A percentile compares a stretch with the other conserved stretches of the same genome.
Evolutionary conservation across 2,113 vertebrate species (phyloP).

Genomic region (Rhinopomastus cyanomelas): DNA sequence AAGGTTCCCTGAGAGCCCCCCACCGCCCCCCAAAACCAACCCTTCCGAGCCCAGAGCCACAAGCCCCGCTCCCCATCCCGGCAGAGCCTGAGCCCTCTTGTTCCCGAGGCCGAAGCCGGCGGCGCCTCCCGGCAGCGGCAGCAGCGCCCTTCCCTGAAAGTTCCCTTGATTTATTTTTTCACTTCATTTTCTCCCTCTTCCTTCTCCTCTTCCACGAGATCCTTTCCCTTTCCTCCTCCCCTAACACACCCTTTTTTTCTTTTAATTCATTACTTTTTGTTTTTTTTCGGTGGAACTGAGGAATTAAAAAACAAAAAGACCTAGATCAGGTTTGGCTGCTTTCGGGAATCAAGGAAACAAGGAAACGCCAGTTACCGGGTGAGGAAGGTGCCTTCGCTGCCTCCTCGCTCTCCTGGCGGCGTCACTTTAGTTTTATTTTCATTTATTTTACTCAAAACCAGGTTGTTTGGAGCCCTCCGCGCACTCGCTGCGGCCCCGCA

Average conservation of each 20-base stretch:
- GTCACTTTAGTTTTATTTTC: too few relatives aligned
- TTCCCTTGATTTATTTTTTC: background rate
- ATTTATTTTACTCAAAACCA: background rate
- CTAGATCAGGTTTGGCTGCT: background rate
- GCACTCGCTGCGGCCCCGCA: background rate
- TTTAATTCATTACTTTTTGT: too few relatives aligned
- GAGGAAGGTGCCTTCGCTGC: background rate
- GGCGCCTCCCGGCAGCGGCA: too few relatives aligned
- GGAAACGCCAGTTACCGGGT: background rate
- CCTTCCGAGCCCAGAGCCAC: background rate
- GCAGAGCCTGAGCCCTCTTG: background rate
- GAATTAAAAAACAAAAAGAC: background rate
- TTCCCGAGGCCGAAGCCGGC: conserved; percentile 26
- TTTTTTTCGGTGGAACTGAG: too few relatives aligned
- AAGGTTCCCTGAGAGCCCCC: background rate
- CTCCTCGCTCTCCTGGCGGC: background rate
- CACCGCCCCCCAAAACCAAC: background rate
- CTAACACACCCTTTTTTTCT: background rate
- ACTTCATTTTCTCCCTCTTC: too few relatives aligned
- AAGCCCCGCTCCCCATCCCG: background rate
- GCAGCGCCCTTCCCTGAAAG: background rate
- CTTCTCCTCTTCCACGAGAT: background rate
- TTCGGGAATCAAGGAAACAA: conserved; percentile 2
- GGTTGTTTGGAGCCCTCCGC: background rate
- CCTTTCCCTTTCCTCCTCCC: background rate